phyloP scores from a whole-genome alignment of 2,797 vertebrate genomes.

The Carduelis carduelis region DNA sequence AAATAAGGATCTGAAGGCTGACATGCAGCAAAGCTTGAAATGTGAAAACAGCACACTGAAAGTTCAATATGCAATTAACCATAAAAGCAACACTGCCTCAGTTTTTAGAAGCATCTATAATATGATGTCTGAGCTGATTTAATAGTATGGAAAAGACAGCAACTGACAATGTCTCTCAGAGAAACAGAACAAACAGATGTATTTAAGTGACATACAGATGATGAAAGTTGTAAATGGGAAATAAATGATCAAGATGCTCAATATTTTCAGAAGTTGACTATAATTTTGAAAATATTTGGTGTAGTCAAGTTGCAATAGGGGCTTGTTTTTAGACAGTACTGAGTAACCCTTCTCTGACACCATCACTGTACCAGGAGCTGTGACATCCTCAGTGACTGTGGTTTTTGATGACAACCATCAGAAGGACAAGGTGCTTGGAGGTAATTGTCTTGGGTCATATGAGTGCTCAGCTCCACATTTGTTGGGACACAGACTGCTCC shows the following conservation, averaged over 20 bases:
- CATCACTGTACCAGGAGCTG: neutral
- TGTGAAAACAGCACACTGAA: constrained; percentile 17
- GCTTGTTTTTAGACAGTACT: neutral
- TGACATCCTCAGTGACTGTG: neutral
- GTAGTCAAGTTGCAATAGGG: neutral
- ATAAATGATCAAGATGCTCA: neutral
- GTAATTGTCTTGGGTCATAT: neutral
- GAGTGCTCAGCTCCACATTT: neutral
- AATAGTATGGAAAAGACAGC: constrained; percentile 14
- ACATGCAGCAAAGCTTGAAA: constrained; percentile 51
- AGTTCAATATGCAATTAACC: constrained; percentile 61
- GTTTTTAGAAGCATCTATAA: constrained; percentile 41
- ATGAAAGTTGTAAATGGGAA: neutral
- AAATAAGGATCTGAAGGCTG: constrained; percentile 46
- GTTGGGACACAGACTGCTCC: neutral
- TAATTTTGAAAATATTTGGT: neutral
- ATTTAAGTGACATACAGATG: neutral
- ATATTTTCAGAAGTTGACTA: neutral
- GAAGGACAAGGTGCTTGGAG: neutral
- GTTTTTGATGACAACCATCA: neutral
- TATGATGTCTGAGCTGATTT: constrained; percentile 15
- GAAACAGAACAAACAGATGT: neutral
- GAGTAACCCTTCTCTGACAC: neutral
- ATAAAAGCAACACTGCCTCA: constrained; percentile 31
- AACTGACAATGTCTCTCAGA: neutral